phyloP scores from a whole-genome alignment of 2,113 vertebrate genomes.

The Cochlearius cochlearius region DNA sequence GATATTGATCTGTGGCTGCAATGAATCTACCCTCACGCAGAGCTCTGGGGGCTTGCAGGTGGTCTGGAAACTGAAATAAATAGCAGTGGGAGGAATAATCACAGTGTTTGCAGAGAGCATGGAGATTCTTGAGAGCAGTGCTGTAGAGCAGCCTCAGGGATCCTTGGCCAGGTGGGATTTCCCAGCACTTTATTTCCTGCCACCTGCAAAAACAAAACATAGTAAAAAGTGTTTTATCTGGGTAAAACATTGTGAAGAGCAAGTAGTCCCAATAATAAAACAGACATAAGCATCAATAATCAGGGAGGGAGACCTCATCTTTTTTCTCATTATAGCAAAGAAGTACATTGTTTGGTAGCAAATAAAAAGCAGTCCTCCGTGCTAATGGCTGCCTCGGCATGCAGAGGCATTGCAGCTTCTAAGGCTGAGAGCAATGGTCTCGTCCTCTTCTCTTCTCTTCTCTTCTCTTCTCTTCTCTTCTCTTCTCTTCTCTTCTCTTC shows the following conservation, averaged over 20 bases:
- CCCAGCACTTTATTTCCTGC: constrained; percentile 1
- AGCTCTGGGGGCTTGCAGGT: constrained; percentile 18
- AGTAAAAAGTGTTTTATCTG: background rate
- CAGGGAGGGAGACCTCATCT: background rate
- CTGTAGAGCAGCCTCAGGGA: background rate
- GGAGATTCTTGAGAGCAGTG: background rate
- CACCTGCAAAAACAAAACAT: background rate
- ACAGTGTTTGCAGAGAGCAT: background rate
- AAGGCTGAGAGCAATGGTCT: background rate
- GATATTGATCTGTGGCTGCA: background rate
- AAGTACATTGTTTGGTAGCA: background rate
- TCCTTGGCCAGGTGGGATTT: background rate
- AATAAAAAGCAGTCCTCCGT: background rate
- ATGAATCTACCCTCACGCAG: background rate
- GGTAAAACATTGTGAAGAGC: background rate
- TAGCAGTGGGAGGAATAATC: constrained; percentile 41
- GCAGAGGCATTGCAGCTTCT: background rate
- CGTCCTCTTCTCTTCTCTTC: too few relatives aligned
- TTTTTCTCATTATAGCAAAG: background rate
- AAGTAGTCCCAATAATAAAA: background rate
- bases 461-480: accelerated
- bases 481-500: accelerated
- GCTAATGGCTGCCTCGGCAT: background rate
- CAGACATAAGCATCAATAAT: background rate
- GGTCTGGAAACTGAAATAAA: constrained; percentile 1